phyloP scores from a whole-genome alignment of 1,140 invertebrate species.

The Papilio helenus region DNA sequence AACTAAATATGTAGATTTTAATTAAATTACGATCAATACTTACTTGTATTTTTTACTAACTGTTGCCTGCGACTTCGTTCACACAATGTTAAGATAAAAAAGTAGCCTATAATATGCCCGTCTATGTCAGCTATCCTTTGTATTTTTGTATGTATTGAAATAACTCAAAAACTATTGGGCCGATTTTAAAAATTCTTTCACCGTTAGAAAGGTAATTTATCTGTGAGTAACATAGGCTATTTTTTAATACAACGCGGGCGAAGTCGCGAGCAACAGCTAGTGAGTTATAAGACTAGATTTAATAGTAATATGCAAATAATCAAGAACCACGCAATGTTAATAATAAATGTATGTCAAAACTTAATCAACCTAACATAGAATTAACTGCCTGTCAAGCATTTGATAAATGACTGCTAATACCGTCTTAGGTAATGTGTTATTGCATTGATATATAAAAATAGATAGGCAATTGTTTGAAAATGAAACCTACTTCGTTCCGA shows the following conservation, averaged over 20 bases:
- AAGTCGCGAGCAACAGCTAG: too few relatives aligned
- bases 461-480: not conserved
- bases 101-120: too few relatives aligned
- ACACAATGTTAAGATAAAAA: too few relatives aligned
- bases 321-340: not conserved
- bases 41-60: too few relatives aligned
- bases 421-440: not conserved
- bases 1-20: slow-evolving; percentile 1
- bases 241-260: too few relatives aligned
- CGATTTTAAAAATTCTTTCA: too few relatives aligned
- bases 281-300: not conserved
- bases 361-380: not conserved
- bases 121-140: too few relatives aligned
- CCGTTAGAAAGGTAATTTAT: too few relatives aligned
- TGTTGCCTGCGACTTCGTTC: too few relatives aligned
- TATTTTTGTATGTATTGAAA: too few relatives aligned
- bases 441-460: not conserved
- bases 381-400: not conserved
- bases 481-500: not conserved
- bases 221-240: too few relatives aligned
- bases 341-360: not conserved
- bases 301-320: not conserved
- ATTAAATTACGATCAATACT: not conserved
- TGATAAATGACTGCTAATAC: not conserved
- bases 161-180: too few relatives aligned